Percentiles rank a stretch among this genome's conserved stretches.
Conservation (phyloP, 2,113 vertebrate species). For the Nibea coibor region DNA sequence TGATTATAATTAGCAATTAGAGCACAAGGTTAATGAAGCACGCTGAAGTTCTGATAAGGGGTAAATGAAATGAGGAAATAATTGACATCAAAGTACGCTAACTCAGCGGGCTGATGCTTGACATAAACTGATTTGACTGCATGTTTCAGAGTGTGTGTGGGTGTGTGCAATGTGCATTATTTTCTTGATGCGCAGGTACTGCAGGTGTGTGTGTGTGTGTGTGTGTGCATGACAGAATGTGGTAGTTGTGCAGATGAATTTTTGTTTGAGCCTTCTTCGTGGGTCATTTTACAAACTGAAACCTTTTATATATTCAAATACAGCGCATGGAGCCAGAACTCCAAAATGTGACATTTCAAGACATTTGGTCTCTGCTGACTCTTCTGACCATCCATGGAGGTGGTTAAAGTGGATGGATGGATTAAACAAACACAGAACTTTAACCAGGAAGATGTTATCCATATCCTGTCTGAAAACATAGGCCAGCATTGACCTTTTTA, state of each 20-base stretch:
- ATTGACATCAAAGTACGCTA: constrained; percentile 47
- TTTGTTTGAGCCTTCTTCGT: not conserved
- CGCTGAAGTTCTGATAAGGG: constrained; percentile 57
- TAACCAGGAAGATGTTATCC: too few species aligned
- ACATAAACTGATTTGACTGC: constrained; percentile 13
- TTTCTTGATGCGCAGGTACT: not conserved
- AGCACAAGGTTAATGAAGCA: constrained; percentile 72
- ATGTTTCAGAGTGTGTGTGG: not conserved
- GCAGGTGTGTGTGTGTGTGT: not conserved
- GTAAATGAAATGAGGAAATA: constrained; percentile 54
- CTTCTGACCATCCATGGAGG: too few species aligned
- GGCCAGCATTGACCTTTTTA: too few species aligned
- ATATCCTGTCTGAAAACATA: too few species aligned
- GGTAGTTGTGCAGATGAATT: too few species aligned
- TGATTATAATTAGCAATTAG: constrained; percentile 72
- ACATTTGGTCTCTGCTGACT: too few species aligned
- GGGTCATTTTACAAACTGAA: not conserved
- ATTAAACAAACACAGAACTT: too few species aligned
- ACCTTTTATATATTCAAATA: not conserved
- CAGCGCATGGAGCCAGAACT: not conserved
- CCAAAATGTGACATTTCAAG: too few species aligned
- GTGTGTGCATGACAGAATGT: not conserved
- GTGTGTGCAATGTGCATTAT: not conserved
- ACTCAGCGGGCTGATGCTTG: constrained; percentile 40
- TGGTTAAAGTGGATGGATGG: too few species aligned